A percentile compares a stretch with the other conserved stretches of the same genome.
Conservation (phyloP, 1,140 invertebrate species). For the Listronotus oregonensis region DNA sequence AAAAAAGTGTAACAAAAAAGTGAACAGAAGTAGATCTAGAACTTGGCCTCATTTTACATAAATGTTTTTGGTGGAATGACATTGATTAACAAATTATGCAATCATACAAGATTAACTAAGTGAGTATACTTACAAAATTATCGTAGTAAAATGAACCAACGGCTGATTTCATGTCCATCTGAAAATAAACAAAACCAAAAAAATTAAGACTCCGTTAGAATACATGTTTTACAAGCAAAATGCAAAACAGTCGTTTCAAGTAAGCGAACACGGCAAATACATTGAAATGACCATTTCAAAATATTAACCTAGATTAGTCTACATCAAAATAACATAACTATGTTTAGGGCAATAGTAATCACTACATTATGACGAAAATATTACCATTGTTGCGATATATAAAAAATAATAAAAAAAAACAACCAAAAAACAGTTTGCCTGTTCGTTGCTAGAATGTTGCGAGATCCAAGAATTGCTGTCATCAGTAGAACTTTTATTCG, state of each 20-base stretch:
- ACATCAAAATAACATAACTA: conserved; percentile 20
- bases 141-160: conserved; percentile 92
- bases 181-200: conserved; percentile 63
- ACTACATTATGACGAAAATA: conserved; percentile 21
- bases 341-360: conserved; percentile 13
- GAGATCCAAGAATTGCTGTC: conserved; percentile 38
- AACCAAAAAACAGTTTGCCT: conserved; percentile 33
- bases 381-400: conserved; percentile 2
- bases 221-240: not conserved
- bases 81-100: no score
- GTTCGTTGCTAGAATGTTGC: conserved; percentile 59
- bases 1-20: no score
- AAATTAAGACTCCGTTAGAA: not conserved
- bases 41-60: no score
- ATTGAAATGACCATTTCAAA: conserved; percentile 17
- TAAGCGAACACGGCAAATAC: conserved; percentile 1
- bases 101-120: no score
- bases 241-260: conserved; percentile 12
- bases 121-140: conserved; percentile 86
- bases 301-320: conserved; percentile 24
- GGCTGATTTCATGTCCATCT: conserved; percentile 90
- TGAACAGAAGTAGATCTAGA: no score
- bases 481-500: no score
- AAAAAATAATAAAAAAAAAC: conserved; percentile 25
- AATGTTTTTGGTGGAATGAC: no score